Evolutionary conservation across 2,113 vertebrate genomes (phyloP), one percentile per base, ranked within the genome.

Genomic region (Aptenodytes patagonicus): DNA sequence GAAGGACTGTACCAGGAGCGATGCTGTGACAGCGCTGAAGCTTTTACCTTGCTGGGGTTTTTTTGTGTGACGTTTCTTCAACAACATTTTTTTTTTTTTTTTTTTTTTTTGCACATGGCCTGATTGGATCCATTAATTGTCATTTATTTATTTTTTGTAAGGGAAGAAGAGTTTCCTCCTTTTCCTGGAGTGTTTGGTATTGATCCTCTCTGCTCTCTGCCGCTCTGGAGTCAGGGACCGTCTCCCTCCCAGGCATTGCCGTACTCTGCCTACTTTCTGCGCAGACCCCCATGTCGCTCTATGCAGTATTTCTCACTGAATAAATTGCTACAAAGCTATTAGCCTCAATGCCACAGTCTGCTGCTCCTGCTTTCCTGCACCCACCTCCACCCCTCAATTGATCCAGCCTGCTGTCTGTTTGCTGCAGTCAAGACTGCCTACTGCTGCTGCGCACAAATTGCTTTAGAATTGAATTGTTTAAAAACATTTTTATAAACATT

Each of bases 301-400:
- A 1, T 55, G 91, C 83, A 28, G 79, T 11, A 29, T 77, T 94
- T 93, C 89, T 62, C 78, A 2, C 58, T 64, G 89, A 88, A 94
- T 95, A 91, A 97, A 96, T 86, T 34, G 16, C 91, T 93, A 51
- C 75, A 58, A n/a, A 85, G 78, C 96, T 60, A 80, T 97, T 81
- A 93, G 87, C 94, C 95, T 95, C 91, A 4, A 6, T 77, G 94
- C 87, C 93, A 95, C 93, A 96, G 58, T 70, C 96, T 93, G 96
- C 89, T 97, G 95, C 97, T 97, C 94, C 83, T 84, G 95, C 93
- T 84, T 89, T 77, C 62, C 94, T 95, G 91, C 93, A 73, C 89
- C 95, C 94, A 95, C 95, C 91, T 96, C 89, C 68, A 7, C 46
- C 89, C 95, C 20, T 19, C 78, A 2, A 91, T 85, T 62, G 94